Evolutionary conservation across 2,888 invertebrate species (phyloP), one percentile per base, ranked within the genome.

Genomic region (Eulithis testata): DNA sequence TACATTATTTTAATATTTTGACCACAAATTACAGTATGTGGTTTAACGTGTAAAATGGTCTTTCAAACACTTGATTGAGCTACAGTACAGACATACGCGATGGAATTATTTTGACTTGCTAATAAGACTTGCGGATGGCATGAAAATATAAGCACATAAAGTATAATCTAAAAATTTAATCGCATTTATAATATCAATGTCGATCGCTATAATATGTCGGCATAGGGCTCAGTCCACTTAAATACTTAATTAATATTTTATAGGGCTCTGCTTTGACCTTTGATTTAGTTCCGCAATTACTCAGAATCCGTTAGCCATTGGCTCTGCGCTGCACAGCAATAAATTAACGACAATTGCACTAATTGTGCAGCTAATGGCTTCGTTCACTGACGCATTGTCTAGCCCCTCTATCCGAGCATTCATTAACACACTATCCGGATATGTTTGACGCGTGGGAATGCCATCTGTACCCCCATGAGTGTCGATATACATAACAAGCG

Each of bases 311-410:
- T 59, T 67, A 58, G 65, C 64, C 65, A 70, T 68, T 65, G 70
- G 72, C 66, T 57, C 67, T 77, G 73, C 82, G 75, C 81, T 85
- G 80, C 75, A 78, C 83, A 74, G 84, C 85, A 83, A 90, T 91
- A 89, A 89, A 91, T 92, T 91, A 88, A 88, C 86, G 83, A 87
- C 91, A 91, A 91, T 91, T 91, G 91, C 89, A 89, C 86, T 90
- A 93, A 92, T 91, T 91, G 91, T 87, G 86, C 87, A 87, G 87
- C 84, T 90, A 90, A 89, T 89, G 86, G 87, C 77, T 80, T 76
- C 77, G 80, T 80, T 86, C 85, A 77, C 82, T 87, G 85, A 85
- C 84, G 87, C 88, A 87, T 88, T 90, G 90, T 90, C 89, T 88
- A 87, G 86, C 84, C 81, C 77, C 73, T 80, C 84, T 80, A 83